Conservation (phyloP, 2,113 vertebrate genomes). For the Ameiurus melas region DNA sequence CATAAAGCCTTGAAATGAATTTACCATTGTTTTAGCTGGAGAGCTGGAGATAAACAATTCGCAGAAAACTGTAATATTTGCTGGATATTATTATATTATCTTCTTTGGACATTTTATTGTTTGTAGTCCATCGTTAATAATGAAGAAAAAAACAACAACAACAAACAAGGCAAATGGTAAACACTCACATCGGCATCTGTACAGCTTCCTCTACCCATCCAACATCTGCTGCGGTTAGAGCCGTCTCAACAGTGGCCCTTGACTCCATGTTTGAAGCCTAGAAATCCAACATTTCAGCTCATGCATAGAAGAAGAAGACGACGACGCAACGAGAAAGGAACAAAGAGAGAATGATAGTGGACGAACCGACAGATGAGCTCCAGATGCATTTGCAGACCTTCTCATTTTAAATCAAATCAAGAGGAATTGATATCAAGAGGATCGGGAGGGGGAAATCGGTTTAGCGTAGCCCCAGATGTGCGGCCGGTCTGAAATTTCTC, state of each 20-base stretch:
- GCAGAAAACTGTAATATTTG: background rate
- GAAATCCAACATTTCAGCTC: slow-evolving; percentile 31
- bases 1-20: background rate
- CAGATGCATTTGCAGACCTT: slow-evolving; percentile 40
- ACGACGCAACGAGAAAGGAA: background rate
- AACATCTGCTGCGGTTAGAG: slow-evolving; percentile 45
- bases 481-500: slow-evolving; percentile 44
- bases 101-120: background rate
- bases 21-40: background rate
- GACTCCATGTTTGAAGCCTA: slow-evolving; percentile 26
- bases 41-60: background rate
- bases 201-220: slow-evolving; percentile 40
- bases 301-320: background rate
- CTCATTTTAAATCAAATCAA: slow-evolving; percentile 42
- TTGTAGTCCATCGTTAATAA: background rate
- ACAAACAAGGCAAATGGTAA: background rate
- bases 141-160: background rate
- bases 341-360: slow-evolving; percentile 25
- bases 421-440: slow-evolving; percentile 42
- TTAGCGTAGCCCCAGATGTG: slow-evolving; percentile 39
- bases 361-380: background rate
- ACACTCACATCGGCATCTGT: slow-evolving; percentile 37
- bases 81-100: background rate
- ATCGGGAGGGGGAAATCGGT: slow-evolving; percentile 38
- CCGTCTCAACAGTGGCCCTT: background rate